Percentiles rank a stretch among this genome's conserved stretches.
phyloP scores from a whole-genome alignment of 64 coral and sea anemone species.

The Hydrozoanthus tunicans region DNA sequence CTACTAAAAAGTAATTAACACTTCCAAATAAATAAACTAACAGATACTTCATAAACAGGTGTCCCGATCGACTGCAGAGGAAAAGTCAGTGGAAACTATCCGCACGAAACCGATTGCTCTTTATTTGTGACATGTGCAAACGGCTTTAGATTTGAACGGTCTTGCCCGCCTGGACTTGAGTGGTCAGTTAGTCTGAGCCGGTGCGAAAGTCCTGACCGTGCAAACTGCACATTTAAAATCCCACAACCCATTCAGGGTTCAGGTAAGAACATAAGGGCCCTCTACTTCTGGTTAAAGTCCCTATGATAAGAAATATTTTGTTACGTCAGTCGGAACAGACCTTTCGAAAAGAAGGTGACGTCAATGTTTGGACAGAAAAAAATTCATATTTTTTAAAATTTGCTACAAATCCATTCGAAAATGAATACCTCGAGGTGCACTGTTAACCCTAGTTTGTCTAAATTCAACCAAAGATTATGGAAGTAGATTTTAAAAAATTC shows the following conservation, averaged over 20 bases:
- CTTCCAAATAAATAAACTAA: not conserved
- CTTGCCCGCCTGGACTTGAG: not conserved
- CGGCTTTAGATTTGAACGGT: not conserved
- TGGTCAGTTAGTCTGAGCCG: not conserved
- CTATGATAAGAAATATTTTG: too few relatives aligned
- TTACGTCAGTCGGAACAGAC: too few relatives aligned
- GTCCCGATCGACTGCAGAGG: not conserved
- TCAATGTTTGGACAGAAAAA: too few relatives aligned
- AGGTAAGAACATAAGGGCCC: not conserved
- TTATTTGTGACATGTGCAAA: not conserved
- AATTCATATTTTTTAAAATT: too few relatives aligned
- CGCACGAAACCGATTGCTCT: conserved; percentile 9
- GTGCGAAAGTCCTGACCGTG: not conserved
- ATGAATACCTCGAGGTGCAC: too few relatives aligned
- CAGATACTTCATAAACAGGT: not conserved
- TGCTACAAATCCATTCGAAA: too few relatives aligned
- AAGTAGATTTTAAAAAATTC: too few relatives aligned
- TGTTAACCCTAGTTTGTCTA: too few relatives aligned
- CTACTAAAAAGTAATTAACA: too few relatives aligned
- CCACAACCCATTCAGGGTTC: not conserved
- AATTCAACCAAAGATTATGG: too few relatives aligned
- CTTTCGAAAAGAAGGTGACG: not conserved
- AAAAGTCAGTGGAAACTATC: not conserved
- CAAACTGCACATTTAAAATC: not conserved
- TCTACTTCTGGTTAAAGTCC: too few relatives aligned